A percentile compares a stretch with the other conserved stretches of the same genome.
Evolutionary conservation across 2,797 vertebrate genomes (phyloP).

Genomic region (Zonotrichia albicollis): DNA sequence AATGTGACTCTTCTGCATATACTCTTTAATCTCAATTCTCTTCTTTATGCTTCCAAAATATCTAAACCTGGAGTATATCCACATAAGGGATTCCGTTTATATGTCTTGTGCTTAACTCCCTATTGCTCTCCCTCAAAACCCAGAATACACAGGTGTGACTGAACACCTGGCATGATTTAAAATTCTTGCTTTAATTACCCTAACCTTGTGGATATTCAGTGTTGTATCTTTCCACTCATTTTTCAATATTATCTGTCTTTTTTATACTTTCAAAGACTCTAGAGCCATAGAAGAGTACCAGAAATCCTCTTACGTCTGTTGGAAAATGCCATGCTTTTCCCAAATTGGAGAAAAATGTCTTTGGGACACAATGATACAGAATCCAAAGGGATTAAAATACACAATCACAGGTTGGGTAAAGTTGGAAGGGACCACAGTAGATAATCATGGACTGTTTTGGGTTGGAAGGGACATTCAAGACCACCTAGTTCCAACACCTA

Average conservation of each 20-base stretch:
- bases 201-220: neutral
- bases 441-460: neutral
- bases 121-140: neutral
- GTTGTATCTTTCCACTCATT: neutral
- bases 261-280: neutral
- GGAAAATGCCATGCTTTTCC: neutral
- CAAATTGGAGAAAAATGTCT: neutral
- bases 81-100: neutral
- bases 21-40: conserved; percentile 33
- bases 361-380: neutral
- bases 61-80: neutral
- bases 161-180: neutral
- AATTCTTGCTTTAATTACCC: neutral
- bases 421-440: neutral
- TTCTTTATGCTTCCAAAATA: conserved; percentile 18
- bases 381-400: neutral
- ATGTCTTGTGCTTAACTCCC: neutral
- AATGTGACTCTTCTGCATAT: conserved; percentile 21
- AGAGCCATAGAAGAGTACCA: neutral
- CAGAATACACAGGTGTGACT: neutral
- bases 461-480: neutral
- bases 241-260: neutral
- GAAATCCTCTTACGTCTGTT: neutral
- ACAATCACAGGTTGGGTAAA: neutral
- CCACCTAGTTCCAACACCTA: neutral